Evolutionary conservation across 2,888 invertebrate species (phyloP).

Genomic region (Brachyptera putata): DNA sequence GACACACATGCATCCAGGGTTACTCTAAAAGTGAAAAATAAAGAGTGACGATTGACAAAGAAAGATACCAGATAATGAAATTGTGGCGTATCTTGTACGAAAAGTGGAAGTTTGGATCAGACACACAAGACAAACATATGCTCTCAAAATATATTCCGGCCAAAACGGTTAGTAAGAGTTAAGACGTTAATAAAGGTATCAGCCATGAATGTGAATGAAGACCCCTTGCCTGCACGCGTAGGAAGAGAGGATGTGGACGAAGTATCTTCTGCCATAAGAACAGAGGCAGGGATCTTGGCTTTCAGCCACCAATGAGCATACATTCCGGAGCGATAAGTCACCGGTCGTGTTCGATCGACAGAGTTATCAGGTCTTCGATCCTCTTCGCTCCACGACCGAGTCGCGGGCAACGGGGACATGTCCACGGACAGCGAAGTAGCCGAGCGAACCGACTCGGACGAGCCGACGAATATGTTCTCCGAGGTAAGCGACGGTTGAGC

Average conservation of each 20-base stretch:
- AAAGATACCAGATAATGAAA: too few relatives aligned
- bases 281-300: slow-evolving; percentile 65
- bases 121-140: too few relatives aligned
- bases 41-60: too few relatives aligned
- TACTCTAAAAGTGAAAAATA: too few relatives aligned
- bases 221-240: slow-evolving; percentile 50
- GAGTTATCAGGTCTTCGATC: neutral
- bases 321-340: slow-evolving; percentile 74
- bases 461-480: slow-evolving; percentile 52
- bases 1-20: too few relatives aligned
- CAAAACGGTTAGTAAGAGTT: neutral
- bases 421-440: slow-evolving; percentile 52
- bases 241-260: slow-evolving; percentile 34
- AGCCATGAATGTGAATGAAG: slow-evolving; percentile 5
- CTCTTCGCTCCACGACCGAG: slow-evolving; percentile 37
- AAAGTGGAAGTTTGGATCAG: too few relatives aligned
- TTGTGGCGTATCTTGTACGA: too few relatives aligned
- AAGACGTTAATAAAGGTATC: slow-evolving; percentile 15
- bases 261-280: slow-evolving; percentile 26
- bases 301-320: slow-evolving; percentile 94
- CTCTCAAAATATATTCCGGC: too few relatives aligned
- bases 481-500: slow-evolving; percentile 56
- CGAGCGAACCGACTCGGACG: slow-evolving; percentile 50
- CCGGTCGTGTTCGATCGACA: slow-evolving; percentile 41
- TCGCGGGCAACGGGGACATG: slow-evolving; percentile 42